A percentile compares a stretch with the other conserved stretches of the same genome.
Evolutionary conservation across 2,113 vertebrate species (phyloP).

Genomic region (Octodon degus): DNA sequence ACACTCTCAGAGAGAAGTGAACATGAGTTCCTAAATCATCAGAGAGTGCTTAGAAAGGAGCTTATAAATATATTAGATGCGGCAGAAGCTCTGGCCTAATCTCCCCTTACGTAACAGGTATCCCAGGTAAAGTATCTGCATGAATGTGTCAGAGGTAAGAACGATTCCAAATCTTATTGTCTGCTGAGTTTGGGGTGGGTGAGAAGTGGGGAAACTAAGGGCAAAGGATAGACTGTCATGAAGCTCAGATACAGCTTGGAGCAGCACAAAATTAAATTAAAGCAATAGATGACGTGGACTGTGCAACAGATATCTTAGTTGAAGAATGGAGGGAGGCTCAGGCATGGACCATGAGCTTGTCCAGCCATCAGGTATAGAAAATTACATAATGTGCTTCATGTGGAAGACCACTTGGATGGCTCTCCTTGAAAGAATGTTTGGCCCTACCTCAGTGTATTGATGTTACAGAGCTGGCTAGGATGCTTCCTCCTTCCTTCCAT

Average conservation of each 20-base stretch:
- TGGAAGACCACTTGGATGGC: no score
- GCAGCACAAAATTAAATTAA: background rate
- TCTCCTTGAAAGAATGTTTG: no score
- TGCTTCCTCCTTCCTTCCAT: no score
- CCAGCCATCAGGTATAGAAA: background rate
- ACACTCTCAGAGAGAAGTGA: constrained; percentile 40
- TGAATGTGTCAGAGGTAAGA: constrained; percentile 56
- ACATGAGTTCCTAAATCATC: constrained; percentile 63
- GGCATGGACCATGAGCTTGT: background rate
- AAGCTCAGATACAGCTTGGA: background rate
- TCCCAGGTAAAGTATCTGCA: constrained; percentile 79
- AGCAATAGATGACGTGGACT: background rate
- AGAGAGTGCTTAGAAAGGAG: background rate
- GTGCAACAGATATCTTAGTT: background rate
- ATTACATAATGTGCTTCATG: background rate
- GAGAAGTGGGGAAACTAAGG: background rate
- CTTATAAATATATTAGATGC: constrained; percentile 71
- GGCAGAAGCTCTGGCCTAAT: constrained; percentile 73
- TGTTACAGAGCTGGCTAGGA: no score
- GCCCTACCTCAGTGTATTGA: no score
- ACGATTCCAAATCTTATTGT: background rate
- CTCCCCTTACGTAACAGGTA: constrained; percentile 69
- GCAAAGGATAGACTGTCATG: background rate
- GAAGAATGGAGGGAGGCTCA: background rate
- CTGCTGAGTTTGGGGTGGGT: background rate